Base-by-base conservation (phyloP, 1,140 invertebrate genomes). In the Pantala flavescens region DNA sequence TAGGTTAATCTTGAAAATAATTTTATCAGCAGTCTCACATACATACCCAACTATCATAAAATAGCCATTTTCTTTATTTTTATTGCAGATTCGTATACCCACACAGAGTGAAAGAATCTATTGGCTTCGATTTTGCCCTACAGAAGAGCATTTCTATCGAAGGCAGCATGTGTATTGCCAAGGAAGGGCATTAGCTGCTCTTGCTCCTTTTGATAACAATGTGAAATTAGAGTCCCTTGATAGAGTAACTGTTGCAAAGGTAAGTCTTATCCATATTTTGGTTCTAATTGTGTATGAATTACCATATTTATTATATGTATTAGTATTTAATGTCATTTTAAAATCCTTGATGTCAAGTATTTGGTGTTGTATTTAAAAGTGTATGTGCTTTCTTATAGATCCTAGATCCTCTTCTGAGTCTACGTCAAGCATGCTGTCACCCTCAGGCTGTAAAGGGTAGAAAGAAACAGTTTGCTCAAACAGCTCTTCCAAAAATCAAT, bases 351-450 rank as follows among this genome's bases (percentile, higher is more conserved):
- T n/a, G n/a, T n/a, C n/a, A n/a, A n/a, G n/a, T n/a, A n/a, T n/a
- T n/a, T n/a, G n/a, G n/a, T n/a, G n/a, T n/a, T 36, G 28, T 36
- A 36, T 36, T 36, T 36, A 5, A 36, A 36, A 36, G 9, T 36
- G 2, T 36, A 2, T 36, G 2, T 9, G 28, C 9, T 12, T 19
- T 21, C 49, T 63, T 16, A 7, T 3, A 74, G 72, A 71, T 71
- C 12, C 77, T 93, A 75, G 81, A 82, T 74, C 91, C 91, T 3
- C 82, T 93, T 43, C 78, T 90, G 63, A 84, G 86, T 63, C 82
- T 93, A 63, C 84, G 91, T 0, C 89, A 92, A 81, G 90, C 90
- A 0, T 93, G 91, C 80, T 88, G 87, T 23, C 88, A 93, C 82
- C 91, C 91, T 0, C 89, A 90, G 79, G 83, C 86, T 75, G 87